A percentile compares a stretch with the other conserved stretches of the same genome.
phyloP scores from a whole-genome alignment of 1,140 invertebrate species.

The Brachionus asplanchnoidis region DNA sequence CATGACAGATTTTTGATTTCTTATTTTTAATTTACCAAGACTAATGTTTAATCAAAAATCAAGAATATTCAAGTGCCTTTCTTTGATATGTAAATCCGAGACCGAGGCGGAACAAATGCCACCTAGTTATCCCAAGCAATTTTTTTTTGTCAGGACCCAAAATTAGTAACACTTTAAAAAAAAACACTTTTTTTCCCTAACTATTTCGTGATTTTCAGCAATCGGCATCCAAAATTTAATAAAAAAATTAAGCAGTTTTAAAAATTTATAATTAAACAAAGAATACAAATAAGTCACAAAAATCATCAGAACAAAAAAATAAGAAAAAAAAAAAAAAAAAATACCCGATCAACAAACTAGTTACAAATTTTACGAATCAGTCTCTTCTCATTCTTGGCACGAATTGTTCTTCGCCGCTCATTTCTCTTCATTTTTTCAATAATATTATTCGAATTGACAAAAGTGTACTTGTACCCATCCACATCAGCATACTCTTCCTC shows the following conservation, averaged over 20 bases:
- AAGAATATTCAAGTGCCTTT: neutral
- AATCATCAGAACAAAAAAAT: neutral
- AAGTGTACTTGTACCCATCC: neutral
- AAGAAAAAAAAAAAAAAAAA: too few species aligned
- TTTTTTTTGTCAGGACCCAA: neutral
- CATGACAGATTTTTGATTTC: neutral
- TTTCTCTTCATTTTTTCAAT: conserved; percentile 21
- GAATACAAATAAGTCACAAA: conserved; percentile 18
- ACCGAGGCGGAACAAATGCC: neutral
- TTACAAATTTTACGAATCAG: conserved; percentile 34
- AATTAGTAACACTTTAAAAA: neutral
- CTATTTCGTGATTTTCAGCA: neutral
- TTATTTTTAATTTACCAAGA: neutral
- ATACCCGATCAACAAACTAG: too few species aligned
- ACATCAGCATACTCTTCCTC: neutral
- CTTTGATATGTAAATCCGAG: neutral
- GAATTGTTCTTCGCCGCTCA: neutral
- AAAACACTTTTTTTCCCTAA: neutral
- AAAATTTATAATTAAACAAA: conserved; percentile 2
- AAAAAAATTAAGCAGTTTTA: neutral
- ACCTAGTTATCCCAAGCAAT: neutral
- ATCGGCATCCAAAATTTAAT: neutral
- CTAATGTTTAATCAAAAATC: neutral
- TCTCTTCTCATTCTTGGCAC: conserved; percentile 3
- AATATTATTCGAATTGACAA: neutral